Evolutionary conservation across 2,797 vertebrate genomes (phyloP).

Genomic region (Malacoctenus gilli): DNA sequence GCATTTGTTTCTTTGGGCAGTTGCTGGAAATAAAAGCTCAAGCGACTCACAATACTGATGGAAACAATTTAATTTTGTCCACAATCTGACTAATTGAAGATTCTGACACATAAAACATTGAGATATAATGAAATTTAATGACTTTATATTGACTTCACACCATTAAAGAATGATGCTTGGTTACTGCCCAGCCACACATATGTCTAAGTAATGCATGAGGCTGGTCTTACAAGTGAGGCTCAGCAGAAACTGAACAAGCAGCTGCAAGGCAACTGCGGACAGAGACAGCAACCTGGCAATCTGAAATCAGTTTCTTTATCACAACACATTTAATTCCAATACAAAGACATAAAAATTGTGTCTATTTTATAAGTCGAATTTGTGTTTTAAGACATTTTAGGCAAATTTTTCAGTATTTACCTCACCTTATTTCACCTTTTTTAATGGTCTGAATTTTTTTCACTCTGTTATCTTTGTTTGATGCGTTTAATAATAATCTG

Average conservation of each 20-base stretch:
- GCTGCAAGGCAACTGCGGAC: neutral
- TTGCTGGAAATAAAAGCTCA: neutral
- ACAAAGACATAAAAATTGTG: too few species aligned
- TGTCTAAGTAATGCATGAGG: conserved; percentile 24
- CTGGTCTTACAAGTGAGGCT: conserved; percentile 2
- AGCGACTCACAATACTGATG: neutral
- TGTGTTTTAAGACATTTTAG: too few species aligned
- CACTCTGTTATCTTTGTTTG: neutral
- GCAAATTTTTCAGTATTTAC: too few species aligned
- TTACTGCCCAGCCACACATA: conserved; percentile 12
- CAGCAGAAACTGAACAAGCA: conserved; percentile 6
- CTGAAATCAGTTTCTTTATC: too few species aligned
- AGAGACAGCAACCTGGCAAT: too few species aligned
- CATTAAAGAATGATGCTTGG: conserved; percentile 10
- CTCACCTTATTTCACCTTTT: too few species aligned
- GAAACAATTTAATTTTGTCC: neutral
- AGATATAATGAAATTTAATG: neutral
- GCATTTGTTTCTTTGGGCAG: too few species aligned
- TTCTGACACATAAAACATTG: conserved; percentile 23
- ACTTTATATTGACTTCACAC: conserved; percentile 12
- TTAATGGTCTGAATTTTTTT: too few species aligned
- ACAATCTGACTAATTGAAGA: conserved; percentile 1
- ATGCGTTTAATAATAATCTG: conserved; percentile 2
- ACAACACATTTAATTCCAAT: too few species aligned
- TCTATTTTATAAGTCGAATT: too few species aligned